Evolutionary conservation across 2,888 invertebrate species (phyloP).

Genomic region (Oscheius myriophilus): DNA sequence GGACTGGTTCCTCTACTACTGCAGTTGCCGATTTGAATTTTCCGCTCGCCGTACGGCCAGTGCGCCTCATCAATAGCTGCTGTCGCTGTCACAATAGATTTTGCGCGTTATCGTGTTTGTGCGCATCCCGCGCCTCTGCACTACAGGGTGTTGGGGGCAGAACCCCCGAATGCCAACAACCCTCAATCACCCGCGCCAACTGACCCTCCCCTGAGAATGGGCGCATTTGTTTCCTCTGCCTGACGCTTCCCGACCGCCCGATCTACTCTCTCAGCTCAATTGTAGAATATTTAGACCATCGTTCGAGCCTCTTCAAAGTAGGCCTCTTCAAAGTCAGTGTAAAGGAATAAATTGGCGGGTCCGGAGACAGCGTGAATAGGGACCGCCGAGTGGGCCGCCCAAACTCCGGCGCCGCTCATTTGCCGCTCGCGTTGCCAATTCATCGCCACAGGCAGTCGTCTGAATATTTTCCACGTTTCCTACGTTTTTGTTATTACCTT

Average conservation of each 20-base stretch:
- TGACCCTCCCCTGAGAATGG: constrained; percentile 25
- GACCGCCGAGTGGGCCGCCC: constrained; percentile 30
- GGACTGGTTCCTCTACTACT: constrained; percentile 21
- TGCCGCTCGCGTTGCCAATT: constrained; percentile 26
- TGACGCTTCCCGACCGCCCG: too few species aligned
- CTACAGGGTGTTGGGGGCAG: constrained; percentile 19
- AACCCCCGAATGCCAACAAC: constrained; percentile 25
- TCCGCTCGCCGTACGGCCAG: constrained; percentile 6
- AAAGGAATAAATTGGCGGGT: constrained; percentile 29
- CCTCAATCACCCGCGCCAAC: constrained; percentile 30
- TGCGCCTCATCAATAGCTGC: constrained; percentile 9
- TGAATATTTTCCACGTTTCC: too few species aligned
- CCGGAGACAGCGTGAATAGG: constrained; percentile 26
- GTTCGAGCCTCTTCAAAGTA: neutral
- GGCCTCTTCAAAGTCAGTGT: constrained; percentile 14
- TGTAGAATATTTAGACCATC: too few species aligned
- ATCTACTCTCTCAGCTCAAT: too few species aligned
- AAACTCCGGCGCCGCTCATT: constrained; percentile 28
- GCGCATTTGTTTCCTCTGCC: constrained; percentile 23
- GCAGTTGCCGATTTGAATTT: constrained; percentile 27
- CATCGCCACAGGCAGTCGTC: constrained; percentile 27
- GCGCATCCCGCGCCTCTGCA: neutral
- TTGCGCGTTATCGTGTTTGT: constrained; percentile 16
- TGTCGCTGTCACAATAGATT: constrained; percentile 26
- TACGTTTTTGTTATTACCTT: too few species aligned